Percentiles rank a stretch among this genome's conserved stretches.
These are phyloP conservation scores for Galleria mellonella DNA, from an alignment of 1,140 invertebrate species.

Conservation along the genomic window DNA sequence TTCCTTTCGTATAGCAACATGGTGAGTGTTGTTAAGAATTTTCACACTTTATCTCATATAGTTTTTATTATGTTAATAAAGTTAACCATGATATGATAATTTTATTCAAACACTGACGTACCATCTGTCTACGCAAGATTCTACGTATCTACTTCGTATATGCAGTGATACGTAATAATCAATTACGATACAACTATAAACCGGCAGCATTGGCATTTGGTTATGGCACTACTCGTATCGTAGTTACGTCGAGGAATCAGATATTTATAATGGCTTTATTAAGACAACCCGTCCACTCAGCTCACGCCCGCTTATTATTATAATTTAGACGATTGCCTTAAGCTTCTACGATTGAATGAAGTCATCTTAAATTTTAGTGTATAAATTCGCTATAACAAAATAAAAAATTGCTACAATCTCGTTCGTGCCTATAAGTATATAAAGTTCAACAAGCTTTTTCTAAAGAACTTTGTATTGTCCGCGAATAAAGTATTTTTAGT, in stretches of 20 bases:
- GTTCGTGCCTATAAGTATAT: neutral
- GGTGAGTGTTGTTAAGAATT: too few species aligned
- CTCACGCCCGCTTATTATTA: slow-evolving; percentile 72
- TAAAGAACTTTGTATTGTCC: neutral
- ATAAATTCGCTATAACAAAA: too few species aligned
- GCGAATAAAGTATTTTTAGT: slow-evolving; percentile 15
- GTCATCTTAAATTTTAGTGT: slow-evolving; percentile 54
- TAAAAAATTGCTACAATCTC: neutral
- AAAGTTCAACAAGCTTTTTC: neutral
- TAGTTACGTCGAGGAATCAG: slow-evolving; percentile 37
- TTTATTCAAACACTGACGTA: too few species aligned
- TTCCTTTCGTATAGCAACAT: too few species aligned
- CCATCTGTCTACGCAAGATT: too few species aligned
- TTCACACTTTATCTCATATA: too few species aligned
- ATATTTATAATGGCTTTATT: slow-evolving; percentile 73
- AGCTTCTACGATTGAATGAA: slow-evolving; percentile 60
- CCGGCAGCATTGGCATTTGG: slow-evolving; percentile 45
- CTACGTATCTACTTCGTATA: too few species aligned
- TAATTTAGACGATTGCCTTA: slow-evolving; percentile 72
- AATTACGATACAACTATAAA: slow-evolving; percentile 24
- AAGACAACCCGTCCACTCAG: slow-evolving; percentile 55
- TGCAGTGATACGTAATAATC: too few species aligned
- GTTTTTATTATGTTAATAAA: too few species aligned
- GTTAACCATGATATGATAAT: too few species aligned
- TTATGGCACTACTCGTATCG: slow-evolving; percentile 27